Percentiles rank a stretch among this genome's conserved stretches.
These are phyloP conservation scores for Heliconius sara DNA, from an alignment of 2,888 invertebrate species.

Conservation along the genomic window DNA sequence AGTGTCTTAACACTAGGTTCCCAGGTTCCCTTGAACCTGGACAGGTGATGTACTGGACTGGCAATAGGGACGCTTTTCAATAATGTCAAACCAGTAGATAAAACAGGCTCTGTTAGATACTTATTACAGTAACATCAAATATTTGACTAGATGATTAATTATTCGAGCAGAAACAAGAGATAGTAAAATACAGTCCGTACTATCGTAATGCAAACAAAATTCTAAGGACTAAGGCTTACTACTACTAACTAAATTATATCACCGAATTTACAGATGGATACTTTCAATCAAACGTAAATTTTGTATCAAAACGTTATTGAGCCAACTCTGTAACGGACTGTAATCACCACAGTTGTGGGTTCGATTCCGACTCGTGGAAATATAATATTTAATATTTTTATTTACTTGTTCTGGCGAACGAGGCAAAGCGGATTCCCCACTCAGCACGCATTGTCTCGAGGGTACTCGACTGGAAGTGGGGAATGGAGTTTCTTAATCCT, in stretches of 20 bases:
- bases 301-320: constrained; percentile 41
- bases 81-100: not conserved
- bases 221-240: not conserved
- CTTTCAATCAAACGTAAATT: constrained; percentile 40
- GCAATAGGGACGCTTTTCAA: not conserved
- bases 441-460: not conserved
- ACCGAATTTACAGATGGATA: constrained; percentile 33
- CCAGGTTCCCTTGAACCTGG: too few relatives aligned
- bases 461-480: not conserved
- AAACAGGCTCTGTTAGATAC: not conserved
- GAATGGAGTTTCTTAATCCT: not conserved
- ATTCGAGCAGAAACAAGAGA: constrained; percentile 17
- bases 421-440: not conserved
- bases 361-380: too few relatives aligned
- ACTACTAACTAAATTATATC: constrained; percentile 28
- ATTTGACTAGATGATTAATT: constrained; percentile 6
- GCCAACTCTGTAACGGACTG: too few relatives aligned
- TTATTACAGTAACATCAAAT: not conserved
- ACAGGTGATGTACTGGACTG: too few relatives aligned
- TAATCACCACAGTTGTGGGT: too few relatives aligned
- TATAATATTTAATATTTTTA: constrained; percentile 64
- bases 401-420: constrained; percentile 52
- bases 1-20: too few relatives aligned
- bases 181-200: not conserved
- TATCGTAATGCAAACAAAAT: constrained; percentile 15